These are phyloP conservation scores for Epinephelus lanceolatus DNA, from an alignment of 2,113 vertebrate genomes.

Conservation along the genomic window DNA sequence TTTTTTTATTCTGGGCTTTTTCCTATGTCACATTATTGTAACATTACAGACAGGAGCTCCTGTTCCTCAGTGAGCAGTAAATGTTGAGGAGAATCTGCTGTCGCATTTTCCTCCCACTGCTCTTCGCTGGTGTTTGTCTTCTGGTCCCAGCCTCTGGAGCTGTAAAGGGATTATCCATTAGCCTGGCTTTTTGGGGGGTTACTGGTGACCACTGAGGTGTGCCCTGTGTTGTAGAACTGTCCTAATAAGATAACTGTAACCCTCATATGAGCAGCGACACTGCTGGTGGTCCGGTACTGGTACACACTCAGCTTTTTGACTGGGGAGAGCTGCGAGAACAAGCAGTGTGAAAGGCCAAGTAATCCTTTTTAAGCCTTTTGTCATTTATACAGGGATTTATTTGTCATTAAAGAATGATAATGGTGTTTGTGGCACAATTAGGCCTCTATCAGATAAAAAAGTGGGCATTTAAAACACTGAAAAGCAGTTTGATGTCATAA, in stretches of 20 bases:
- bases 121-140: constrained; percentile 7
- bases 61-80: not conserved
- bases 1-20: no score
- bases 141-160: constrained; percentile 1
- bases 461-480: constrained; percentile 38
- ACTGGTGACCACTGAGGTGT: constrained; percentile 79
- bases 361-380: constrained; percentile 88
- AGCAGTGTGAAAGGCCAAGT: constrained; percentile 68
- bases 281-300: constrained; percentile 88
- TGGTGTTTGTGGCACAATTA: constrained; percentile 75
- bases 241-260: constrained; percentile 94
- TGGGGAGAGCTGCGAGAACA: constrained; percentile 43
- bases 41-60: not conserved
- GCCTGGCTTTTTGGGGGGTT: constrained; percentile 13
- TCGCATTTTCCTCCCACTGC: not conserved
- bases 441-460: constrained; percentile 17
- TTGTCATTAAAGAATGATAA: constrained; percentile 85
- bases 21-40: no score
- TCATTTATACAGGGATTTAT: constrained; percentile 87
- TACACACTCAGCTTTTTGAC: constrained; percentile 71
- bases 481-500: not conserved
- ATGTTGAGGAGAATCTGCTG: not conserved
- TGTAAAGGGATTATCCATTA: constrained; percentile 45
- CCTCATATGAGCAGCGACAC: constrained; percentile 88
- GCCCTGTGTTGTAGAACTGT: constrained; percentile 78